Evolutionary conservation across 1,140 invertebrate species (phyloP).

Genomic region (Drosophila yakuba): DNA sequence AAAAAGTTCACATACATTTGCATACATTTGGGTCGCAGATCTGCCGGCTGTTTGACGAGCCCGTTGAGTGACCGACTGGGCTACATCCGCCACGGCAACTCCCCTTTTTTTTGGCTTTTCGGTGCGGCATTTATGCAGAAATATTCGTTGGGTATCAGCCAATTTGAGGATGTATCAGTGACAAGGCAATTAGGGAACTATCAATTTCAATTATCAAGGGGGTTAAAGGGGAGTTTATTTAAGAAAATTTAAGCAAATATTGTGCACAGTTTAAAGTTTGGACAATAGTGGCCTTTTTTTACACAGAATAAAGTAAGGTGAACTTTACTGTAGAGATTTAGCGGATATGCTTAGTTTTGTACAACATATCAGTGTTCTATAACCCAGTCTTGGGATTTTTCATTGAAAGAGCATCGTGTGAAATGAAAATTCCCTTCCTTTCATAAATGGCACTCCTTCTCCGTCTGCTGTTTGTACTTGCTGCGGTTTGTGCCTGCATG

Average conservation of each 20-base stretch:
- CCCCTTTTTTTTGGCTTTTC: slow-evolving; percentile 45
- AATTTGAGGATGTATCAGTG: slow-evolving; percentile 35
- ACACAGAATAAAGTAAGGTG: no score
- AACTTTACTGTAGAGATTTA: no score
- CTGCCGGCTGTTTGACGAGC: slow-evolving; percentile 69
- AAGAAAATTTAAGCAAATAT: neutral
- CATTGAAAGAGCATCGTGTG: slow-evolving; percentile 1
- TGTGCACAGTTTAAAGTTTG: neutral
- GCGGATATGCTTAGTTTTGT: neutral
- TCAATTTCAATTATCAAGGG: slow-evolving; percentile 25
- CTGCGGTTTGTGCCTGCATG: slow-evolving; percentile 73
- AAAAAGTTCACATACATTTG: slow-evolving; percentile 69
- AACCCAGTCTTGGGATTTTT: neutral
- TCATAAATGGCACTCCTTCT: slow-evolving; percentile 13
- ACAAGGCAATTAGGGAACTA: slow-evolving; percentile 37
- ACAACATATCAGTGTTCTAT: no score
- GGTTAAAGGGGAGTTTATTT: neutral
- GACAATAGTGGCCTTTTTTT: no score
- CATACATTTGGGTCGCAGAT: slow-evolving; percentile 60
- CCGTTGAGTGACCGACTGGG: slow-evolving; percentile 57
- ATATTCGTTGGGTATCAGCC: slow-evolving; percentile 34
- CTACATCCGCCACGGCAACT: neutral
- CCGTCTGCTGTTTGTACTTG: slow-evolving; percentile 42
- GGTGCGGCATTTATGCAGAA: slow-evolving; percentile 55
- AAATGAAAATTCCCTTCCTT: neutral